A percentile compares a stretch with the other conserved stretches of the same genome.
Conservation (phyloP, 2,888 invertebrate species). For the Lycaena phlaeas region DNA sequence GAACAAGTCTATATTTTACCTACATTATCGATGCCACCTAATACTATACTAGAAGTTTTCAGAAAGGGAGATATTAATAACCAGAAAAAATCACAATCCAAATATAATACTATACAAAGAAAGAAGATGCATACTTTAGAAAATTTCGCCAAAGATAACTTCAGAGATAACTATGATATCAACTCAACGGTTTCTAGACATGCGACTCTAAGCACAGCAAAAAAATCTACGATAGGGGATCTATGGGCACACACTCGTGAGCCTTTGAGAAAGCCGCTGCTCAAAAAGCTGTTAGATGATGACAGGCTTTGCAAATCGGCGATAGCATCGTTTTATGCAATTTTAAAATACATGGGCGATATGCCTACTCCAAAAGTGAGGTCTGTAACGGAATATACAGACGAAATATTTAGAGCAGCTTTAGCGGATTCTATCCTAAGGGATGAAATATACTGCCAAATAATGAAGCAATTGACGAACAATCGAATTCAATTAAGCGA, state of each 20-base stretch:
- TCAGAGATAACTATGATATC: slow-evolving; percentile 71
- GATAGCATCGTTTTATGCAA: slow-evolving; percentile 80
- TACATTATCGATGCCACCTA: slow-evolving; percentile 82
- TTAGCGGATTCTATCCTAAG: slow-evolving; percentile 82
- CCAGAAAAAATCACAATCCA: slow-evolving; percentile 52
- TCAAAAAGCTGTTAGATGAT: slow-evolving; percentile 81
- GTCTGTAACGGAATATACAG: slow-evolving; percentile 87
- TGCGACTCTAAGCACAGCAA: slow-evolving; percentile 77
- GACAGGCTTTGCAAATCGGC: slow-evolving; percentile 82
- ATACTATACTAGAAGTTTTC: slow-evolving; percentile 76
- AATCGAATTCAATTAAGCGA: slow-evolving; percentile 89
- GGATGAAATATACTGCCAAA: slow-evolving; percentile 94
- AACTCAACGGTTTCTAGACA: slow-evolving; percentile 74
- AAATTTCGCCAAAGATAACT: slow-evolving; percentile 87
- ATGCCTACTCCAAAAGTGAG: slow-evolving; percentile 86
- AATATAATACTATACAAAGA: slow-evolving; percentile 73
- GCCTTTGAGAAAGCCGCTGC: slow-evolving; percentile 85
- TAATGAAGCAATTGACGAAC: slow-evolving; percentile 94
- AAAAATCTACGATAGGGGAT: slow-evolving; percentile 78
- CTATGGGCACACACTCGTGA: slow-evolving; percentile 88
- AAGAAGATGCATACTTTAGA: slow-evolving; percentile 87
- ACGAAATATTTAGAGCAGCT: slow-evolving; percentile 87
- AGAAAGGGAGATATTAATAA: slow-evolving; percentile 70
- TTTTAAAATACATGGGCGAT: slow-evolving; percentile 90
- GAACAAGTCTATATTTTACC: slow-evolving; percentile 91